Conservation (phyloP, 2,113 vertebrate species). For the Cranoglanis bouderius region DNA sequence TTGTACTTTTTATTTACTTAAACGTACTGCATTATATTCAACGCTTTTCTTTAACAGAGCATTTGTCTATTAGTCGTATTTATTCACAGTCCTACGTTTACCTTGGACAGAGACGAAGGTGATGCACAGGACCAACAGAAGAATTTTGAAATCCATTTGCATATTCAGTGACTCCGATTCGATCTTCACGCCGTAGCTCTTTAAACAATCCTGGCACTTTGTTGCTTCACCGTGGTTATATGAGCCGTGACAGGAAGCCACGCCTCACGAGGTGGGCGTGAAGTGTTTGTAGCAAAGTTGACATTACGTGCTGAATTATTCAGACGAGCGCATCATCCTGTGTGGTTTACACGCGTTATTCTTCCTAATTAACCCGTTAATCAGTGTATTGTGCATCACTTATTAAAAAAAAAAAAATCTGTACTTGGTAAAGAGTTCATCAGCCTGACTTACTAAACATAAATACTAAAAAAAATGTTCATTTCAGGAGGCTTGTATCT, state of each 20-base stretch:
- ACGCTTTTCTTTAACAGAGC: not conserved
- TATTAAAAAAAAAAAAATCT: too few species aligned
- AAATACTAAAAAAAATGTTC: not conserved
- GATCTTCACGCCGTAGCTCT: not conserved
- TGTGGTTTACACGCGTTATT: not conserved
- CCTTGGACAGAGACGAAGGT: constrained; percentile 38
- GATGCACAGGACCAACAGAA: constrained; percentile 43
- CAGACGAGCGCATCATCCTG: not conserved
- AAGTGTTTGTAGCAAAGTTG: not conserved
- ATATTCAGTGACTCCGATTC: not conserved
- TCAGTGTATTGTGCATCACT: not conserved
- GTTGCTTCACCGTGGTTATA: not conserved
- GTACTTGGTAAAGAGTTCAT: not conserved
- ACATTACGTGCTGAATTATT: not conserved
- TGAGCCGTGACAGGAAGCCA: not conserved
- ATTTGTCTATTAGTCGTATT: not conserved
- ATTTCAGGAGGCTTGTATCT: not conserved
- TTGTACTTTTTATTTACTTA: not conserved
- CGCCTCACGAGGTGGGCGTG: not conserved
- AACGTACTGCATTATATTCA: not conserved
- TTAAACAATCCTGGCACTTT: not conserved
- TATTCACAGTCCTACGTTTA: not conserved
- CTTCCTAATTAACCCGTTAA: not conserved
- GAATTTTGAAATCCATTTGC: constrained; percentile 38
- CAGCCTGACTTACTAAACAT: not conserved